Evolutionary conservation across 2,113 vertebrate species (phyloP).

Genomic region (Panurus biarmicus): DNA sequence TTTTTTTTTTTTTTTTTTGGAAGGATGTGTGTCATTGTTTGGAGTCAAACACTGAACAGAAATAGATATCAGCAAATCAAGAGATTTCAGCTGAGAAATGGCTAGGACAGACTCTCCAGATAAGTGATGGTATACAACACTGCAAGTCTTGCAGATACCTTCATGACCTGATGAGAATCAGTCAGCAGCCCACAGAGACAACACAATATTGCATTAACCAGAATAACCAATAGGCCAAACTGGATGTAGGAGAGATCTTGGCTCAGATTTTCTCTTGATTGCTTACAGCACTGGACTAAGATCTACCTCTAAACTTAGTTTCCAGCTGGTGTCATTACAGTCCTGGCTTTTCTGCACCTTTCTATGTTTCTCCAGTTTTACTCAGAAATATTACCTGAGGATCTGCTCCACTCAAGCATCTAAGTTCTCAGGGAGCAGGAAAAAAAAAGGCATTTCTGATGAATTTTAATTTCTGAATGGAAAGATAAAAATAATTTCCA

Average conservation of each 20-base stretch:
- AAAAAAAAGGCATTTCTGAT: not conserved
- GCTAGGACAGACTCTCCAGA: not conserved
- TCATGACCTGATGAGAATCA: not conserved
- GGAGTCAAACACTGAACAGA: not conserved
- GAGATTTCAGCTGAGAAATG: not conserved
- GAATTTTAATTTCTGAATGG: slow-evolving; percentile 39
- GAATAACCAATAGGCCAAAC: not conserved
- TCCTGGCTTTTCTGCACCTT: not conserved
- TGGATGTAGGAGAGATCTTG: not conserved
- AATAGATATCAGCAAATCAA: not conserved
- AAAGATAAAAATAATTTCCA: slow-evolving; percentile 13
- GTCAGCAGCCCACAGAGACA: not conserved
- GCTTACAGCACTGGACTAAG: not conserved
- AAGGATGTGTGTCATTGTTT: not conserved
- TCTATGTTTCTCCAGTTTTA: not conserved
- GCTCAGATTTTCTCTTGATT: not conserved
- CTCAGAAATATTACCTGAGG: not conserved
- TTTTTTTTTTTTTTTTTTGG: not conserved
- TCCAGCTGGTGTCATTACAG: not conserved
- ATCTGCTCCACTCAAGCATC: not conserved
- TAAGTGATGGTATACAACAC: not conserved
- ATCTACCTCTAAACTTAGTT: not conserved
- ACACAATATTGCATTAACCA: not conserved
- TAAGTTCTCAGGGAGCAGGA: not conserved
- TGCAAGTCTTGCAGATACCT: not conserved